phyloP scores from a whole-genome alignment of 2,797 vertebrate species.

The Carcharodon carcharias region DNA sequence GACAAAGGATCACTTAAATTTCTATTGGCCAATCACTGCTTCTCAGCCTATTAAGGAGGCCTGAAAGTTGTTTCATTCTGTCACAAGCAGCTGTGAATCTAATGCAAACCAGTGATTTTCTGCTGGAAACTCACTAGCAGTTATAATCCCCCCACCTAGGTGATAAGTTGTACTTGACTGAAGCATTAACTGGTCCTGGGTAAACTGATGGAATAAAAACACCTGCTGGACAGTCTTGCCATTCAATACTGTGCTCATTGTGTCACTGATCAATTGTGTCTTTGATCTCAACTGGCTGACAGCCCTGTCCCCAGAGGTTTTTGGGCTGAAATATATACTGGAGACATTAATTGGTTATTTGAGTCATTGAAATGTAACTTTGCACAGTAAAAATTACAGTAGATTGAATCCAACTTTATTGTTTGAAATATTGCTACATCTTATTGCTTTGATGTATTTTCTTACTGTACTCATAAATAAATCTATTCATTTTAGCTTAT shows the following conservation, averaged over 20 bases:
- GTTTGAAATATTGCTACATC: not conserved
- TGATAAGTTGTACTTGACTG: not conserved
- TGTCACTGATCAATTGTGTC: not conserved
- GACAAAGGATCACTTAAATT: not conserved
- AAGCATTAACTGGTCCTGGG: not conserved
- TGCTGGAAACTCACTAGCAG: not conserved
- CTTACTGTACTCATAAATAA: not conserved
- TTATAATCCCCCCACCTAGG: not conserved
- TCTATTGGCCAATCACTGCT: not conserved
- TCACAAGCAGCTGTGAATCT: not conserved
- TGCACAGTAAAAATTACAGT: not conserved
- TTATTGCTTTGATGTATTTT: not conserved
- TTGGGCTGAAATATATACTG: not conserved
- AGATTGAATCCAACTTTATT: not conserved
- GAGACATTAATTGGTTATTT: not conserved
- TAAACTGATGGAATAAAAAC: not conserved
- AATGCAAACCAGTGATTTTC: not conserved
- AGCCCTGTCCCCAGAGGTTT: not conserved
- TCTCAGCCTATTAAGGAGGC: not conserved
- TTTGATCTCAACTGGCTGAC: not conserved
- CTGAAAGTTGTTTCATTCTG: not conserved
- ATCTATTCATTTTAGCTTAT: not conserved
- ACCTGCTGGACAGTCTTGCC: not conserved
- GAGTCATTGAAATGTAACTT: not conserved
- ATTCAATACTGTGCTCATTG: not conserved